A percentile compares a stretch with the other conserved stretches of the same genome.
phyloP scores from a whole-genome alignment of 2,113 vertebrate genomes.

The Albula goreensis region DNA sequence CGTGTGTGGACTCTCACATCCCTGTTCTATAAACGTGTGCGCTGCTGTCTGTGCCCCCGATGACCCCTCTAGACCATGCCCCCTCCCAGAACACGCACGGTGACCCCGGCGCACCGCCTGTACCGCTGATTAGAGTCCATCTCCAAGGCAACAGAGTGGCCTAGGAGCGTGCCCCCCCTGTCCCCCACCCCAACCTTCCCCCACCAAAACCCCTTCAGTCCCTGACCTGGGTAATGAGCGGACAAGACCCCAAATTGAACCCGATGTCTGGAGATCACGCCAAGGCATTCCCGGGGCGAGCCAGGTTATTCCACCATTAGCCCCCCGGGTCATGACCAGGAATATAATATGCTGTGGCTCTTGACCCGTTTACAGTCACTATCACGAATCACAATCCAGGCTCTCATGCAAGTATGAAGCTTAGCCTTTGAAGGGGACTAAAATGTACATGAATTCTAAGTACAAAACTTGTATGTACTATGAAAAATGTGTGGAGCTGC shows the following conservation, averaged over 20 bases:
- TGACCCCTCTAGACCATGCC: conserved; percentile 47
- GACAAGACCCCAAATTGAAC: conserved; percentile 47
- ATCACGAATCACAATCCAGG: too few species aligned
- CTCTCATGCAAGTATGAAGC: too few species aligned
- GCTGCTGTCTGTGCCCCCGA: conserved; percentile 63
- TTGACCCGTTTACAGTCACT: too few species aligned
- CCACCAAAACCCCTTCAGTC: not conserved
- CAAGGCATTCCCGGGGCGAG: conserved; percentile 7
- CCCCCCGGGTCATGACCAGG: not conserved
- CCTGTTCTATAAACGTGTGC: conserved; percentile 36
- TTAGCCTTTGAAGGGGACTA: too few species aligned
- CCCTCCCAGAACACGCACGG: conserved; percentile 37
- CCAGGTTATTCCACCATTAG: not conserved
- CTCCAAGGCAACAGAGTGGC: conserved; percentile 58
- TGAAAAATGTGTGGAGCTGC: too few species aligned
- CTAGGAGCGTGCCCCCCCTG: conserved; percentile 20
- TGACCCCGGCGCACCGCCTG: conserved; percentile 69
- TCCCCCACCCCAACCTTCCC: too few species aligned
- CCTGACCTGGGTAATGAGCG: conserved; percentile 51
- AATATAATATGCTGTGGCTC: conserved; percentile 1
- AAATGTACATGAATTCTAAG: too few species aligned
- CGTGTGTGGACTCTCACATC: not conserved
- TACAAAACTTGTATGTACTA: too few species aligned
- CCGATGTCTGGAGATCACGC: not conserved
- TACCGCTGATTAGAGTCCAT: conserved; percentile 67